phyloP scores from a whole-genome alignment of 2,888 invertebrate species.

The Heliconius ismenius region DNA sequence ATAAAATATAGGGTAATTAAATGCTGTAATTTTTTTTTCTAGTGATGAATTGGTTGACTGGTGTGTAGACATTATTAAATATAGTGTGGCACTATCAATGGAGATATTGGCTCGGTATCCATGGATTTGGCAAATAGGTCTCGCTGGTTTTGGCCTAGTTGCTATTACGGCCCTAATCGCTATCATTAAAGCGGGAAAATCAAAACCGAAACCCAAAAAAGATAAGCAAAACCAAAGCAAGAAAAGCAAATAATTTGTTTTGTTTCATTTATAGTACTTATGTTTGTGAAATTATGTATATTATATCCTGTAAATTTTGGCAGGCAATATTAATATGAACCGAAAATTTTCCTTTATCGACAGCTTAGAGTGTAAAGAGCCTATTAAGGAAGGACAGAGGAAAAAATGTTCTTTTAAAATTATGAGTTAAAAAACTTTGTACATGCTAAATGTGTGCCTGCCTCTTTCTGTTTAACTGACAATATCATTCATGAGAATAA shows the following conservation, averaged over 20 bases:
- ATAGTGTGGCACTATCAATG: slow-evolving; percentile 61
- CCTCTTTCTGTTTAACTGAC: neutral
- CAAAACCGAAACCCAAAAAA: slow-evolving; percentile 71
- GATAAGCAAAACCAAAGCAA: slow-evolving; percentile 54
- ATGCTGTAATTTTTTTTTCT: slow-evolving; percentile 50
- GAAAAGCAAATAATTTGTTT: slow-evolving; percentile 67
- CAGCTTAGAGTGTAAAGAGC: too few relatives aligned
- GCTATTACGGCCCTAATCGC: slow-evolving; percentile 76
- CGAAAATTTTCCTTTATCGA: too few relatives aligned
- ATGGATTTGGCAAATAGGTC: slow-evolving; percentile 78
- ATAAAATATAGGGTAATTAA: too few relatives aligned
- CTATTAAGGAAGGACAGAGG: too few relatives aligned
- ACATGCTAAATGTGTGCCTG: too few relatives aligned
- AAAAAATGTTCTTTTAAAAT: too few relatives aligned
- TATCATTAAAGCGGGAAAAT: slow-evolving; percentile 68
- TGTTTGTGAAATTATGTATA: too few relatives aligned
- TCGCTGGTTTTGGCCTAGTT: slow-evolving; percentile 75
- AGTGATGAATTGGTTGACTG: slow-evolving; percentile 77
- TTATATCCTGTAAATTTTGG: too few relatives aligned
- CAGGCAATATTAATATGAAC: too few relatives aligned
- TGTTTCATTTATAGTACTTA: neutral
- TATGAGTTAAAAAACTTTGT: too few relatives aligned
- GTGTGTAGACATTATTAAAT: slow-evolving; percentile 71
- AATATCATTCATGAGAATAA: neutral
- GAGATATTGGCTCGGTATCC: slow-evolving; percentile 68